Evolutionary conservation across 2,113 vertebrate species (phyloP), one percentile per base, ranked within the genome.

Genomic region (Thamnaconus septentrionalis): DNA sequence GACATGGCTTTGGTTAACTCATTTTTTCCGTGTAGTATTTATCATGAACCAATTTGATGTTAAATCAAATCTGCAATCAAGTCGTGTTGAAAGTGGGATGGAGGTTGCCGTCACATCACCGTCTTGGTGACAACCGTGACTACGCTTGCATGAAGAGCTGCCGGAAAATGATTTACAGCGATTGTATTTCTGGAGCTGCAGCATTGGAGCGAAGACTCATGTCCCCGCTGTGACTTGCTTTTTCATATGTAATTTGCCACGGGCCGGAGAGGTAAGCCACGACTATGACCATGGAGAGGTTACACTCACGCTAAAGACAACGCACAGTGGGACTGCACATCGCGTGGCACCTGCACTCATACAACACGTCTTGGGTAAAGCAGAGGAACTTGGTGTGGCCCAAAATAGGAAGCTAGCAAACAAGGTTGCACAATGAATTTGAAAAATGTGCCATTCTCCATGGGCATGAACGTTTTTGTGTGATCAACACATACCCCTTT

Each of bases 61-160:
- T 53, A 40, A 75, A 66, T 70, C 11, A 64, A 47, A 70, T 12
- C 64, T 50, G 7, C 51, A 42, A 12, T 44, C 10, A 3, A 75
- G 56, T 73, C 70, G 70, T 68, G 48, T 47, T 31, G 1, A 31
- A 31, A 31, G 18, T 31, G 18, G 18, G 18, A 31, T 31, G 18
- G 18, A 31, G 18, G 18, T 31, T 31, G 18, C 47, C 61, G 68
- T 77, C 72, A 70, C 58, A 69, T 73, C 70, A 69, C 58, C 42
- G 75, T 84, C 79, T 81, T 79, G 66, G 64, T 85, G 84, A 83
- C 77, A 79, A 81, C 85, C 72, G 53, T 71, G 79, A 75, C 71
- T 71, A 66, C 78, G 80, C 59, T 74, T 63, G 71, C 41, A 58
- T 79, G 69, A 75, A 73, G 80, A 59, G 64, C 62, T 66, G 80